phyloP scores from a whole-genome alignment of 2,797 vertebrate genomes.

The Aphelocoma californica region DNA sequence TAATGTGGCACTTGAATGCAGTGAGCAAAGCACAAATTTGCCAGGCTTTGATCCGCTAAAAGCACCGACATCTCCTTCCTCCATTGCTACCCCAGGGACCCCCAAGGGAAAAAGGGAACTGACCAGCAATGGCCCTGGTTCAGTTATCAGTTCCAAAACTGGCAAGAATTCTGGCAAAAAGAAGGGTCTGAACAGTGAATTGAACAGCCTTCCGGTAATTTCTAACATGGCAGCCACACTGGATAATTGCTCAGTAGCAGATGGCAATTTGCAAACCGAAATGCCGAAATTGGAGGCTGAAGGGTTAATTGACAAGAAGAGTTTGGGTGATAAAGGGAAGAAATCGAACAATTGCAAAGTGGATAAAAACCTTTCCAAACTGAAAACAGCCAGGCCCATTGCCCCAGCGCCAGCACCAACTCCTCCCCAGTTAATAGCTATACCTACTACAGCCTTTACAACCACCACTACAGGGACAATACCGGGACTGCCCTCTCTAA shows the following conservation, averaged over 20 bases:
- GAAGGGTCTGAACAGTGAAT: conserved; percentile 86
- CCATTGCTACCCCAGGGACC: conserved; percentile 84
- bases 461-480: conserved; percentile 81
- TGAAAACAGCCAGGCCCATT: conserved; percentile 89
- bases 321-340: conserved; percentile 80
- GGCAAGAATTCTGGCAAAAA: conserved; percentile 90
- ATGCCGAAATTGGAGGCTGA: conserved; percentile 98
- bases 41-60: conserved; percentile 80
- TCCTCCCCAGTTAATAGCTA: conserved; percentile 95
- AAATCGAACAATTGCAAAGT: conserved; percentile 88
- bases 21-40: conserved; percentile 80
- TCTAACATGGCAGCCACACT: conserved; percentile 93
- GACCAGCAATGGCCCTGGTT: conserved; percentile 83
- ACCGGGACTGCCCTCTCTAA: conserved; percentile 83
- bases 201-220: conserved; percentile 92
- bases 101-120: conserved; percentile 90
- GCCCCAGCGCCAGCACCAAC: conserved; percentile 89
- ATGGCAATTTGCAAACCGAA: conserved; percentile 85
- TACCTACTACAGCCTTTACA: conserved; percentile 88
- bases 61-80: conserved; percentile 84
- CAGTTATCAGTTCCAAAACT: conserved; percentile 81
- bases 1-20: conserved; percentile 85
- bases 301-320: conserved; percentile 93
- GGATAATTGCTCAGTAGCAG: conserved; percentile 88
- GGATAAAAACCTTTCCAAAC: conserved; percentile 92